phyloP scores from a whole-genome alignment of 2,888 invertebrate species.

The Fragum sueziense region DNA sequence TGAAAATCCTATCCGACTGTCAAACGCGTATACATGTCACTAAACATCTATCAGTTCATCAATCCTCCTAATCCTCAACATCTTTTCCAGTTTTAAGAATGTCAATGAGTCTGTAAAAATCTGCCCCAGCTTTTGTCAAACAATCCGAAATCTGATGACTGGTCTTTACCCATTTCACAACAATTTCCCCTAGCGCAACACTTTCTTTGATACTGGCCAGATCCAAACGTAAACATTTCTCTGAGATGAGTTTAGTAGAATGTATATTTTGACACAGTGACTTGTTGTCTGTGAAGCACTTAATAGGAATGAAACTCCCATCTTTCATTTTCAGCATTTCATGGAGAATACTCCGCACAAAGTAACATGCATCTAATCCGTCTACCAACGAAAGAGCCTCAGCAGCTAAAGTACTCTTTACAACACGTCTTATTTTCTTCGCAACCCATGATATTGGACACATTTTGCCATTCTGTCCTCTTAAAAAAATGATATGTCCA shows the following conservation, averaged over 20 bases:
- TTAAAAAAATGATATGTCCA: slow-evolving; percentile 40
- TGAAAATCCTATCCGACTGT: no score
- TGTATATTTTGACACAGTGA: slow-evolving; percentile 52
- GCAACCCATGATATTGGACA: slow-evolving; percentile 45
- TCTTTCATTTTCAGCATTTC: slow-evolving; percentile 9
- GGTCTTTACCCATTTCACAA: slow-evolving; percentile 37
- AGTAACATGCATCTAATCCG: slow-evolving; percentile 48
- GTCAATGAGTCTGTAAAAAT: slow-evolving; percentile 32
- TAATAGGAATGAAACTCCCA: slow-evolving; percentile 28
- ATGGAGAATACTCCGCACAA: slow-evolving; percentile 39
- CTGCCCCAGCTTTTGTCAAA: slow-evolving; percentile 45
- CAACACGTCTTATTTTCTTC: slow-evolving; percentile 50
- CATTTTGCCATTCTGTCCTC: slow-evolving; percentile 28
- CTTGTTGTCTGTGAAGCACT: slow-evolving; percentile 52
- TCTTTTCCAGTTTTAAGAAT: slow-evolving; percentile 24
- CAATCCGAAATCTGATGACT: slow-evolving; percentile 48
- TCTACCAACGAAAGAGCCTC: slow-evolving; percentile 51
- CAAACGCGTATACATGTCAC: no score
- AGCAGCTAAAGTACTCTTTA: slow-evolving; percentile 56
- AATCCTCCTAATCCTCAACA: no score
- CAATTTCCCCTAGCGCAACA: slow-evolving; percentile 31
- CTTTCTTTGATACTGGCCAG: slow-evolving; percentile 52
- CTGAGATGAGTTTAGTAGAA: slow-evolving; percentile 50
- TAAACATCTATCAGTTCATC: no score
- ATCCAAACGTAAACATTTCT: slow-evolving; percentile 51